Conservation (phyloP, 2,113 vertebrate species). For the Alouatta palliata region DNA sequence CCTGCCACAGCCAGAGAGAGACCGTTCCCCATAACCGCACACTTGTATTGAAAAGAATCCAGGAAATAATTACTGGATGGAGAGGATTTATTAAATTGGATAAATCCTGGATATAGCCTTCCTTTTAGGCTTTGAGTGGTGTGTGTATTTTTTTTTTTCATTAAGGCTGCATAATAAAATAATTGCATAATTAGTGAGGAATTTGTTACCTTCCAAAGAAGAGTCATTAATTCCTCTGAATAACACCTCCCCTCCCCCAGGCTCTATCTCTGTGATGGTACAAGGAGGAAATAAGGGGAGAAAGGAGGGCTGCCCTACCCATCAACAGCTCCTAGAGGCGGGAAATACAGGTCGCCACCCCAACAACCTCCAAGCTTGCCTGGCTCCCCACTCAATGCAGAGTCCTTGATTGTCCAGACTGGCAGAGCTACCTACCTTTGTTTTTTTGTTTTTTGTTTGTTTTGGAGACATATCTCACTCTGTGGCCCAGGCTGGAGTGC, state of each 20-base stretch:
- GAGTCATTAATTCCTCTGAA: slow-evolving; percentile 61
- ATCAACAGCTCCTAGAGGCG: not conserved
- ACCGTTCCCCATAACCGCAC: not conserved
- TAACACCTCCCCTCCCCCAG: not conserved
- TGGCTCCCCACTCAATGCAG: too few relatives aligned
- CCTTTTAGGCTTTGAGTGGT: slow-evolving; percentile 75
- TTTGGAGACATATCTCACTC: too few relatives aligned
- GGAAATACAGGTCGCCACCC: not conserved
- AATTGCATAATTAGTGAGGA: slow-evolving; percentile 74
- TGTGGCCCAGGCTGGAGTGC: too few relatives aligned
- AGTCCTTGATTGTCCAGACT: not conserved
- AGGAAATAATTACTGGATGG: slow-evolving; percentile 80
- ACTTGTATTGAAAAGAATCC: slow-evolving; percentile 52
- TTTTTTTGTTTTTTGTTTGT: too few relatives aligned
- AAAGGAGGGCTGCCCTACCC: not conserved
- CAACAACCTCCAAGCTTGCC: not conserved
- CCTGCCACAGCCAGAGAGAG: not conserved
- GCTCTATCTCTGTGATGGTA: not conserved
- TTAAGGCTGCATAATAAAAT: slow-evolving; percentile 83
- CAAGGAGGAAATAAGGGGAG: not conserved
- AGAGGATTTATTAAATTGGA: slow-evolving; percentile 82
- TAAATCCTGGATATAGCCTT: slow-evolving; percentile 74
- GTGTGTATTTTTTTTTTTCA: slow-evolving; percentile 75
- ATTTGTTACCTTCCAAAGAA: slow-evolving; percentile 68
- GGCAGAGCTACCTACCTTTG: not conserved